phyloP scores from a whole-genome alignment of 2,113 vertebrate species.

The Perca fluviatilis region DNA sequence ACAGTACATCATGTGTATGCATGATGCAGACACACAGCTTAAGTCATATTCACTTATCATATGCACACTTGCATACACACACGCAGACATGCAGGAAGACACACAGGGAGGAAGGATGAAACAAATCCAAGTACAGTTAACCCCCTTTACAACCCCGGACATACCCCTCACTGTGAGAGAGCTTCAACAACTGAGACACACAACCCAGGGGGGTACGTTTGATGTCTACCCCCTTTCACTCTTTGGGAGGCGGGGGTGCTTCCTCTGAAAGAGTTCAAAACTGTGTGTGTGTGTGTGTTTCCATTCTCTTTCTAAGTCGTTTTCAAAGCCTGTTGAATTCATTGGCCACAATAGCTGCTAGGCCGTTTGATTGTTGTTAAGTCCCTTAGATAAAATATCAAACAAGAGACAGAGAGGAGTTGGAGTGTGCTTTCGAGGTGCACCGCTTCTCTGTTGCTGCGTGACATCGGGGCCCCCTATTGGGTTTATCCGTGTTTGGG shows the following conservation, averaged over 20 bases:
- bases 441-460: conserved; percentile 45
- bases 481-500: conserved; percentile 68
- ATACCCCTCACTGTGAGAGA: conserved; percentile 79
- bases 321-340: conserved; percentile 77
- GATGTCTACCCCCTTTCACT: conserved; percentile 76
- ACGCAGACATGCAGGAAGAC: conserved; percentile 41
- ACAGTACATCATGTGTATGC: neutral
- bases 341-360: conserved; percentile 70
- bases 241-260: conserved; percentile 57
- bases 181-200: conserved; percentile 71
- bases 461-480: conserved; percentile 71
- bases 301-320: conserved; percentile 74
- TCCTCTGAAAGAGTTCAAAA: conserved; percentile 72
- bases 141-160: conserved; percentile 74
- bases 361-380: conserved; percentile 78
- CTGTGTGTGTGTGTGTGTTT: conserved; percentile 46
- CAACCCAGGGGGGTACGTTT: conserved; percentile 76
- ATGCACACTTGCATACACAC: conserved; percentile 2
- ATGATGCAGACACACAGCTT: neutral
- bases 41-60: neutral
- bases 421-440: conserved; percentile 58
- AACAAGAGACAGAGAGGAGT: conserved; percentile 63
- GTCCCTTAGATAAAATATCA: conserved; percentile 82
- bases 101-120: conserved; percentile 61
- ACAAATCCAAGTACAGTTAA: conserved; percentile 81